Base-by-base conservation (phyloP, 1,140 invertebrate genomes). In the Macrobrachium rosenbergii region DNA sequence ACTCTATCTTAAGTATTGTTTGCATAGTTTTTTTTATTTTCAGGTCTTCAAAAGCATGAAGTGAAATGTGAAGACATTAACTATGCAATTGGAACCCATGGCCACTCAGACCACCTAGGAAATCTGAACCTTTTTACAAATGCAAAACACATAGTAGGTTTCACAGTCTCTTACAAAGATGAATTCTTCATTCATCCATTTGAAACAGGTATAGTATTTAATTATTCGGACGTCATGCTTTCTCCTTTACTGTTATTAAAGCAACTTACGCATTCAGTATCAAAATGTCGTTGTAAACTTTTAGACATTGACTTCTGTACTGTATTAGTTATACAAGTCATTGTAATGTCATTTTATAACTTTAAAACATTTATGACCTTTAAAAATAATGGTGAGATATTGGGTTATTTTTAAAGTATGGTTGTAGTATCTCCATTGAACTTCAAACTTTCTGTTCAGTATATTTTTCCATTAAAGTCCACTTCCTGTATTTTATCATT, bases 101-200 rank as follows among this genome's bases (percentile, higher is more conserved):
- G 84, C 52, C 84, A 87, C 67, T 87, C 84, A 28, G 84, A 87
- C 21, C 84, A 87, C 78, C 37, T 87, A 17, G 84, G 84, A 14
- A 87, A 87, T 69, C 84, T 87, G 7, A 87, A 87, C 58, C 63
- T 87, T 2, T 87, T 87, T 16, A 87, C 84, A 5, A 81, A 80
- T 16, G 84, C 84, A 23, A 87, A 80, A 23, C 84, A 87, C 62
- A 82, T 87, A 43, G 84, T 87, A 59, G 84, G 84, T 2, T 87
- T 43, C 59, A 87, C 69, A 69, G 84, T 87, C 5, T 87, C 78
- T 64, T 23, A 73, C 37, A 62, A 37, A 28, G 67, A 87, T 11
- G 37, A 81, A 23, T 87, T 87, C 63, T 87, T 87, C 69, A 75
- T 81, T 37, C 84, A 87, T 64, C 84, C 84, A 12, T 87, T 87